Base-by-base conservation (phyloP, 2,888 invertebrate species). In the Hypomecis atomaria region DNA sequence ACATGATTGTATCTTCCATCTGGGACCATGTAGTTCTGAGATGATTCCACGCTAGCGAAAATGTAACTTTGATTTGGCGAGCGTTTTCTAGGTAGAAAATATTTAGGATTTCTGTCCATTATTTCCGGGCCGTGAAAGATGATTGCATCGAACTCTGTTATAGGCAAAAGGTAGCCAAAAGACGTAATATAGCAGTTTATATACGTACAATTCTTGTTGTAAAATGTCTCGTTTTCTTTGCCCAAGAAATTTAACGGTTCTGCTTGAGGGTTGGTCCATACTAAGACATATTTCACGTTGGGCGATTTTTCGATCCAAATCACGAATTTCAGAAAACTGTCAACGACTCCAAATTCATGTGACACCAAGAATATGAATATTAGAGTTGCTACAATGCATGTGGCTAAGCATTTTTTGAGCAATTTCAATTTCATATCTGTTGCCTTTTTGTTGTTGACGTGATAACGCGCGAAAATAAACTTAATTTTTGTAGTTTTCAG, bases 131-230 rank as follows among this genome's bases (percentile, higher is more conserved):
- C 87, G 52, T 83, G 71, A 56, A 90, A 90, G 1, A 83, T 66
- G 5, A 90, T 64, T 0, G 76, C 84, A 62, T 89, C 87, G 43
- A 23, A 23, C 23, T 23, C 23, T 23, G 23, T 23, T 2, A 23
- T 83, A 90, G 1, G 79, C 71, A 1, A 72, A 13, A 78, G 2
- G 6, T 48, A 71, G 62, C 82, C 74, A 49, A 77, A 77, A 6
- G 72, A 67, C 0, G 89, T 82, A 0, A 89, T 81, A 34, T 75
- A 86, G 68, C 90, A 90, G 13, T 88, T 88, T 0, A 67, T 78
- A n/a, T 74, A 71, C 0, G 76, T 47, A 72, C 89, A 89, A 0
- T 78, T 76, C 54, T 77, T 78, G 3, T 74, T 69, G 23, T 76
- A 67, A 49, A 89, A 89, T 5, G 76, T 78, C 23, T 75, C 65